Evolutionary conservation across 2,888 invertebrate genomes (phyloP), one percentile per base, ranked within the genome.

Genomic region (Mycalesis mineus): DNA sequence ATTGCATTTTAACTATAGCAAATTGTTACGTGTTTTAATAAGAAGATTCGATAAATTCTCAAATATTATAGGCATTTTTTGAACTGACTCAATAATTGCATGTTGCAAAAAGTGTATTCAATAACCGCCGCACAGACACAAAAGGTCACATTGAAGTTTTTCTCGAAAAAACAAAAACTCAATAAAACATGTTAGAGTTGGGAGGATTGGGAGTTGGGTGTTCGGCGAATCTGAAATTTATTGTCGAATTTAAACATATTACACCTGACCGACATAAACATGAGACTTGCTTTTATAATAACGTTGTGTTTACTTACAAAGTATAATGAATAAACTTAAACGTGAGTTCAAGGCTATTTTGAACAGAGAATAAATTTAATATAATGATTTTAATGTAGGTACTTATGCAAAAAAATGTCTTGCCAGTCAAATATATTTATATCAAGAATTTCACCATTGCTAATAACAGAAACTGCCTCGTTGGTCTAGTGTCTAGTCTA

Each of bases 191-290:
- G 22, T 47, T 53, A 51, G 57, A 49, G 15, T 49, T 29, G 6
- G 4, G 37, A 39, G 29, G 44, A 15, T 49, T 29, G 6, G 4
- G 37, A 39, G 29, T 40, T n/a, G 41, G 51, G 14, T 13, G 39
- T 61, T 58, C 58, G 48, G 54, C 51, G 59, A 62, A 62, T 54
- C 48, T 31, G 28, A 53, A 53, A 60, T 60, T 60, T 60, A 60
- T 53, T 50, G 51, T 47, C 50, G 50, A 55, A 41, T 47, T 47
- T 15, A 51, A 59, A 59, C 50, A 47, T 50, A 58, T 59, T 51
- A 41, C 22, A 45, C 45, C 13, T 47, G 33, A 47, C 15, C 45
- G 40, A 39, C 39, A 54, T 49, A 58, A 54, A 49, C 22, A 28
- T 55, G 28, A 54, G 28, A 9, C 31, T 22, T 22, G 14, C 37